Evolutionary conservation across 2,888 invertebrate genomes (phyloP), one percentile per base, ranked within the genome.

Genomic region (Barypeithes pellucidus): DNA sequence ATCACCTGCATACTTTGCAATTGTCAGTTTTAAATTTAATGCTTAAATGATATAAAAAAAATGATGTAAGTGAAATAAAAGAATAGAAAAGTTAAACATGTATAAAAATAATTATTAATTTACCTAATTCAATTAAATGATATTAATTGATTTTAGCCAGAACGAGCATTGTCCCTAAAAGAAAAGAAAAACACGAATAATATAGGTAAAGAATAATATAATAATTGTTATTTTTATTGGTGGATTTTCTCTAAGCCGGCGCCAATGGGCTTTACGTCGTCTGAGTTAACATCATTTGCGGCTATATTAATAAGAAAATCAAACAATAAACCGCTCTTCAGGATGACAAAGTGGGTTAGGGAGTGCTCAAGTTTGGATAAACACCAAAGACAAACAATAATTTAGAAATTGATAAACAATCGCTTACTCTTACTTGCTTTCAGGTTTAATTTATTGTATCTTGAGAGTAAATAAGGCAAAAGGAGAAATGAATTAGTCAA

Each of bases 341-440:
- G 50, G 50, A 50, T 20, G 50, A 22, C 47, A 47, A 50, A 50
- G 24, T 22, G 20, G 22, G 50, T 50, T n/a, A 50, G 50, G 50
- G 22, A 50, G 50, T 50, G 22, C 50, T 50, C 50, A 50, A 50
- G 50, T 50, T 22, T 50, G 50, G 22, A 50, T 50, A 50, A 50
- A 50, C 50, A 50, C 50, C 50, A 50, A 50, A 50, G 24, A n/a
- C 22, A 50, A 50, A 50, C 50, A 50, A 50, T 24, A 50, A 50
- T 50, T 50, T 50, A 22, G 50, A 50, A 50, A 50, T 50, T 50
- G 50, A 50, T 50, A 50, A 50, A 50, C 50, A 50, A 50, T 50
- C 50, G 50, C 50, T 50, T 18, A 20, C 47, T 20, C 18, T 47
- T 20, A 47, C 11, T 20, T 22, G 50, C 50, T 20, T 12, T 12